A percentile compares a stretch with the other conserved stretches of the same genome.
phyloP scores from a whole-genome alignment of 1,140 invertebrate genomes.

The Maniola jurtina region DNA sequence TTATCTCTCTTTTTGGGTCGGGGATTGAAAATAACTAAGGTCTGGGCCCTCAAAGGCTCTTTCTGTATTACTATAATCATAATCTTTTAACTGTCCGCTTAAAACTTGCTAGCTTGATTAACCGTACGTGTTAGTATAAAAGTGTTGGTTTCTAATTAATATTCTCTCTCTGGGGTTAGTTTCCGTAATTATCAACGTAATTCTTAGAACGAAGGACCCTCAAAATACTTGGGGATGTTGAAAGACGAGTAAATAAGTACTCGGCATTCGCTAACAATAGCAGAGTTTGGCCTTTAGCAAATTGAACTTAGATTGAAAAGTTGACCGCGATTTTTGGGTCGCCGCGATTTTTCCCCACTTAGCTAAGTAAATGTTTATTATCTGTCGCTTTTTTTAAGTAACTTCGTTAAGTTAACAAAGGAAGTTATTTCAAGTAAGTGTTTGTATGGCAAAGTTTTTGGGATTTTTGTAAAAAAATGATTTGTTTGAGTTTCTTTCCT shows the following conservation, averaged over 20 bases:
- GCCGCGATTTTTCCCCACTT: not conserved
- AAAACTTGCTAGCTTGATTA: too few species aligned
- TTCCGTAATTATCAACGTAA: too few species aligned
- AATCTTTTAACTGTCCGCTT: too few species aligned
- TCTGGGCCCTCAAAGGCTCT: too few species aligned
- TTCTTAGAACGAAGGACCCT: too few species aligned
- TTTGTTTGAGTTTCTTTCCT: too few species aligned
- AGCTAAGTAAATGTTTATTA: not conserved
- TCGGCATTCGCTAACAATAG: not conserved
- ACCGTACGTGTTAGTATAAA: too few species aligned
- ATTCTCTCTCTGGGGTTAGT: too few species aligned
- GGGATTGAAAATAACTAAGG: too few species aligned
- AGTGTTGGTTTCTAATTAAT: too few species aligned
- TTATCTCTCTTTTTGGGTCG: too few species aligned
- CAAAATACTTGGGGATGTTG: not conserved
- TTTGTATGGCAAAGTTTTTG: not conserved
- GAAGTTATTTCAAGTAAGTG: not conserved
- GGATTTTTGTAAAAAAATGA: not conserved
- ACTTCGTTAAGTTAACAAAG: not conserved
- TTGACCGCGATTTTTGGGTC: not conserved
- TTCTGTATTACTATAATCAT: too few species aligned
- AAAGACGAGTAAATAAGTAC: not conserved
- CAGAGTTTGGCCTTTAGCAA: not conserved
- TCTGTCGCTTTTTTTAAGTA: not conserved
- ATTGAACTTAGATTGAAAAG: slow-evolving; percentile 1